Evolutionary conservation across 2,888 invertebrate species (phyloP), one percentile per base, ranked within the genome.

Genomic region (Hirtodrosophila confusa): DNA sequence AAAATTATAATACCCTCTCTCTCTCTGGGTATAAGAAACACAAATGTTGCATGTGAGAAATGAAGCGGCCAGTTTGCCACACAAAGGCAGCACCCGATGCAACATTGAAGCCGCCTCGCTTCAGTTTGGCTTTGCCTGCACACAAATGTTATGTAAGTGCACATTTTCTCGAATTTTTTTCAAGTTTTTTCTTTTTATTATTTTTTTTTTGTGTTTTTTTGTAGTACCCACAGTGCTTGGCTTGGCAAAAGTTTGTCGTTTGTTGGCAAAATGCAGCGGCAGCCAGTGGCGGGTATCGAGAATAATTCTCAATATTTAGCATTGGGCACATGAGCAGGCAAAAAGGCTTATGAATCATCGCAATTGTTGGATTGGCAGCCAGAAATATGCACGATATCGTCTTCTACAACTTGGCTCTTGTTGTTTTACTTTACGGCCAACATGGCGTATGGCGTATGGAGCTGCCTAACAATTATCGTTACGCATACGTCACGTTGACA

Each of bases 401-500:
- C 35, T 51, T 6, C 9, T 24, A 11, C 24, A 47, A 41, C 47
- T 37, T 35, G 24, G 6, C 27, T 23, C 41, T 33, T 11, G 36
- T 23, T 51, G 9, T 27, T 47, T 12, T 40, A n/a, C 12, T 36
- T 54, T 45, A 61, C 55, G 66, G 58, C 37, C 43, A 66, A 69
- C 66, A 57, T 35, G 77, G 62, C 75, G 78, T 47, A 68, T 78
- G 74, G 41, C n/a, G 27, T 27, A 27, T 41, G 35, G 7, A 40
- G 44, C 48, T 36, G 41, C 45, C 48, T 36, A 45, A 50, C 54
- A 54, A 57, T 47, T 51, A 31, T 33, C 49, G 50, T 82, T 73
- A 65, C 70, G 64, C 79, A 85, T 80, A 85, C 69, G 86, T 65
- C 83, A 73, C 33, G 75, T 69, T 57, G 66, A 66, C 76, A 56